Evolutionary conservation across 2,888 invertebrate species (phyloP).

Genomic region (Andrena flavipes): DNA sequence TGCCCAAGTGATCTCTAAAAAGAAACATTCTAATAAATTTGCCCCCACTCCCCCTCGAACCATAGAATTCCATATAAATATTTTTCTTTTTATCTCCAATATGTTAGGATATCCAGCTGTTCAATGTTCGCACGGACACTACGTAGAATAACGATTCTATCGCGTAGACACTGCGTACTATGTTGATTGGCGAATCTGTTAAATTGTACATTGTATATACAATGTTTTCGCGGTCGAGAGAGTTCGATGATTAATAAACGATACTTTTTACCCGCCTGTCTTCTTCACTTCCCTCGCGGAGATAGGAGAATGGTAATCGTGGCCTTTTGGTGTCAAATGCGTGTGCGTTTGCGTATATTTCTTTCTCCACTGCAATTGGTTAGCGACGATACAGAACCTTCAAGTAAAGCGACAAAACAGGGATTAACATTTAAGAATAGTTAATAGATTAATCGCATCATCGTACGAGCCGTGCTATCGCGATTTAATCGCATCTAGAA

Average conservation of each 20-base stretch:
- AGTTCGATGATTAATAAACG: constrained; percentile 42
- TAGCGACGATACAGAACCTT: constrained; percentile 81
- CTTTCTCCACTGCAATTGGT: constrained; percentile 80
- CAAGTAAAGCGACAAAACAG: constrained; percentile 70
- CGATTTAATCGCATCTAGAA: constrained; percentile 68
- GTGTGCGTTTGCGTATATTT: constrained; percentile 68
- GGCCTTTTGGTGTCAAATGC: constrained; percentile 53
- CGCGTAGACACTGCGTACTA: constrained; percentile 17
- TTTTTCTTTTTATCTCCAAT: too few species aligned
- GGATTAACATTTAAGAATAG: constrained; percentile 76
- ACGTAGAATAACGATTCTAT: constrained; percentile 16
- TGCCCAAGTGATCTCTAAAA: too few species aligned
- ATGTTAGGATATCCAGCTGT: too few species aligned
- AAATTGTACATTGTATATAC: constrained; percentile 49
- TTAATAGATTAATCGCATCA: constrained; percentile 83
- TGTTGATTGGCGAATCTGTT: constrained; percentile 37
- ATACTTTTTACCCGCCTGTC: constrained; percentile 47
- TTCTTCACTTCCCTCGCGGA: too few species aligned
- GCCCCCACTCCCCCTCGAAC: too few species aligned
- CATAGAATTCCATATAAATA: too few species aligned
- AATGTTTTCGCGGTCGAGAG: constrained; percentile 24
- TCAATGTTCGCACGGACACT: too few species aligned
- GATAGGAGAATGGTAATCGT: neutral
- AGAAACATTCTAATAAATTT: too few species aligned
- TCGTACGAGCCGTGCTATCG: constrained; percentile 65